Evolutionary conservation across 2,797 vertebrate genomes (phyloP).

Genomic region (Falco novaeseelandiae): DNA sequence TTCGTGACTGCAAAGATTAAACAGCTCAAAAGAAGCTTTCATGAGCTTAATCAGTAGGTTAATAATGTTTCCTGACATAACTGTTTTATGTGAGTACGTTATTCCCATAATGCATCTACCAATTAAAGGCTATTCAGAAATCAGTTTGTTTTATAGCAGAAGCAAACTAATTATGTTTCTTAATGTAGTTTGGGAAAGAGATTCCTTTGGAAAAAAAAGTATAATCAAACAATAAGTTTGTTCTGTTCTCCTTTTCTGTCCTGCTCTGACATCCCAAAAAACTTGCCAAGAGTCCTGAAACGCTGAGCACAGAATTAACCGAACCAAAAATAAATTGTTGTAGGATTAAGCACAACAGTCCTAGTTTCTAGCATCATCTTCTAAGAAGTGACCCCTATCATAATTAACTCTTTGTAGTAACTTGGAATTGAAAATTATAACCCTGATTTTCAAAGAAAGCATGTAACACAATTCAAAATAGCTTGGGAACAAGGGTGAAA

Average conservation of each 20-base stretch:
- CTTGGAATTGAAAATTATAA: not conserved
- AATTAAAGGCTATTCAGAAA: slow-evolving; percentile 19
- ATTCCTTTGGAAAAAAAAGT: not conserved
- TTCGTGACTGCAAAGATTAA: not conserved
- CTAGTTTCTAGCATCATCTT: not conserved
- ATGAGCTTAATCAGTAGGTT: not conserved
- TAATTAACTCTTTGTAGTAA: not conserved
- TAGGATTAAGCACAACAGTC: not conserved
- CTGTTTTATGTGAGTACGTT: not conserved
- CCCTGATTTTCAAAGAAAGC: not conserved
- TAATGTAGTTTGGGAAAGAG: not conserved
- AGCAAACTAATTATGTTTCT: slow-evolving; percentile 23
- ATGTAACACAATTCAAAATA: not conserved
- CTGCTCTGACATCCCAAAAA: slow-evolving; percentile 14
- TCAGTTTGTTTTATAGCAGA: slow-evolving; percentile 5
- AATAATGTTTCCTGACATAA: not conserved
- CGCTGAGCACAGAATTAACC: not conserved
- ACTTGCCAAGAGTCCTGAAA: not conserved
- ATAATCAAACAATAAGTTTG: not conserved
- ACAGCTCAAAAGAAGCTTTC: not conserved
- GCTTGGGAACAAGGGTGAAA: not conserved
- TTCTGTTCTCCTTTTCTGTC: slow-evolving; percentile 15
- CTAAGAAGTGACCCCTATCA: not conserved
- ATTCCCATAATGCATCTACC: not conserved
- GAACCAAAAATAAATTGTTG: not conserved